Conservation (phyloP, 2,113 vertebrate genomes). For the Myrmecophaga tridactyla region DNA sequence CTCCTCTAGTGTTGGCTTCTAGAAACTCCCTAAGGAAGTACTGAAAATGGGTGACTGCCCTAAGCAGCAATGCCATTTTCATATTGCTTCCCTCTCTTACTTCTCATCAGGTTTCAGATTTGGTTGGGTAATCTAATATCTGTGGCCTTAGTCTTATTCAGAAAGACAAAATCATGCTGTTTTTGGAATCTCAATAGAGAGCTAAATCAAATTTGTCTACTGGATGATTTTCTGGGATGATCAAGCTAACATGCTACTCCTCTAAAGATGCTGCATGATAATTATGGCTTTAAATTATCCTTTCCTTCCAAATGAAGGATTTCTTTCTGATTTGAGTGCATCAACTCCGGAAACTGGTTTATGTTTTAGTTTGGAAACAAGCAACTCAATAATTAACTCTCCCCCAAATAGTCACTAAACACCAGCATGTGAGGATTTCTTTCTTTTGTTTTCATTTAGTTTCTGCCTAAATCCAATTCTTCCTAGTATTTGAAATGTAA, state of each 20-base stretch:
- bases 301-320: conserved; percentile 7
- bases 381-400: conserved; percentile 27
- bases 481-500: conserved; percentile 31
- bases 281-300: conserved; percentile 33
- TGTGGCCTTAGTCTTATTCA: not conserved
- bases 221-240: conserved; percentile 4
- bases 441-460: conserved; percentile 23
- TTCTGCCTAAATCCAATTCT: conserved; percentile 34
- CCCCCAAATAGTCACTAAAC: not conserved
- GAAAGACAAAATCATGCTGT: not conserved
- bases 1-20: not conserved
- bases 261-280: not conserved
- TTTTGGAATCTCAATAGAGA: conserved; percentile 25
- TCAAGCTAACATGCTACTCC: not conserved
- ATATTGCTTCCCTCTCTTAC: conserved; percentile 9
- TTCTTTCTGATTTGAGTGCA: conserved; percentile 17
- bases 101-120: not conserved
- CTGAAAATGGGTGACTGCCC: not conserved
- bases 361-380: not conserved
- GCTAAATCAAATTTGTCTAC: not conserved
- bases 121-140: not conserved
- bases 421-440: not conserved
- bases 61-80: not conserved
- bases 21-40: not conserved
- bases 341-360: conserved; percentile 1